Conservation (phyloP, 1,140 invertebrate genomes). For the Drosophila dunni region DNA sequence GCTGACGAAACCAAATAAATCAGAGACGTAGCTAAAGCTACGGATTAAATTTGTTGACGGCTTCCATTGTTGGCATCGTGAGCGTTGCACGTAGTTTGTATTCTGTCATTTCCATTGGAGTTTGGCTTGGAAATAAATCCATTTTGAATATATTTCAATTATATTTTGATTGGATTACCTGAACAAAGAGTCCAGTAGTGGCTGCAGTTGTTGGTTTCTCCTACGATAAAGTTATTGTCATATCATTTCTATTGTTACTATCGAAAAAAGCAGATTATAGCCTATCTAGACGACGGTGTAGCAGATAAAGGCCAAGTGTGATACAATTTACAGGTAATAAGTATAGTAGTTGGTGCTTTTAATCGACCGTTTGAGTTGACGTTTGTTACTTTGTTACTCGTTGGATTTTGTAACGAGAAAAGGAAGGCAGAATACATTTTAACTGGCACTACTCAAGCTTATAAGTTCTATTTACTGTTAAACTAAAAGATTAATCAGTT, state of each 20-base stretch:
- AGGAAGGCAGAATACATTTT: no score
- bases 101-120: conserved; percentile 11
- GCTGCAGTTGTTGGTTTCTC: not conserved
- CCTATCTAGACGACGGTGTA: not conserved
- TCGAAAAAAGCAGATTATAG: not conserved
- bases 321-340: no score
- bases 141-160: conserved; percentile 11
- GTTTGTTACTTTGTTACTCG: no score
- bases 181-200: not conserved
- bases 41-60: conserved; percentile 35
- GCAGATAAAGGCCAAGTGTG: no score
- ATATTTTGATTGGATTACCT: conserved; percentile 10
- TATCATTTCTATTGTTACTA: not conserved
- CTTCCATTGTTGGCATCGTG: conserved; percentile 34
- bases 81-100: conserved; percentile 25
- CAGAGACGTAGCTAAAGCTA: conserved; percentile 53
- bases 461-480: no score
- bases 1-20: conserved; percentile 65
- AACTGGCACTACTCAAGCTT: no score
- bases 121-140: conserved; percentile 7
- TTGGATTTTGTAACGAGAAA: no score
- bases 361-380: no score
- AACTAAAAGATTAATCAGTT: no score
- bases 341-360: no score
- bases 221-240: not conserved